Evolutionary conservation across 1,140 invertebrate species (phyloP).

Genomic region (Bombus fervidus): DNA sequence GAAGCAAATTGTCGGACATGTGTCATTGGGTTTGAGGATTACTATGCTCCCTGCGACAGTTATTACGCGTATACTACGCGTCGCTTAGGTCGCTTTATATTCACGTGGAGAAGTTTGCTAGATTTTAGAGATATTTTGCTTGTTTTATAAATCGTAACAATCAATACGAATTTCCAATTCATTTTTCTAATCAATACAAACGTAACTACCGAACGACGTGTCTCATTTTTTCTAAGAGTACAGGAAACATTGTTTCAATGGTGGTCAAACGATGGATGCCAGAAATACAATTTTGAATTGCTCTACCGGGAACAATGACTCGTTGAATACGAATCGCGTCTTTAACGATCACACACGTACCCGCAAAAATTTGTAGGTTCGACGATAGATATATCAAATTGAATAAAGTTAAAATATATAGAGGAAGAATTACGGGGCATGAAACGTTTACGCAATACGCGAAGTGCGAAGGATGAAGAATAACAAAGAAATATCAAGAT

Average conservation of each 20-base stretch:
- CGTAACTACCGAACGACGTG: too few relatives aligned
- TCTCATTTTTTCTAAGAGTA: neutral
- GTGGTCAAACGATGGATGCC: neutral
- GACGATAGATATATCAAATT: neutral
- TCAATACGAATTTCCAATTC: too few relatives aligned
- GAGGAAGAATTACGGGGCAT: neutral
- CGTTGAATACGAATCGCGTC: neutral
- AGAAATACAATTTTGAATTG: neutral
- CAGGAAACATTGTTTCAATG: neutral
- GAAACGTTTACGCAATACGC: neutral
- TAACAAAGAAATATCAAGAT: constrained; percentile 16
- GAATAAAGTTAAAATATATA: neutral
- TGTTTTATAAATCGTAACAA: too few relatives aligned
- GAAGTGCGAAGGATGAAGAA: neutral
- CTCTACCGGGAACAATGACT: neutral
- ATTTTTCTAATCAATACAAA: too few relatives aligned
- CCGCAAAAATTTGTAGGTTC: too few relatives aligned
- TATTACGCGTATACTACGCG: too few relatives aligned
- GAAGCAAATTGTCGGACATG: neutral
- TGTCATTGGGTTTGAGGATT: neutral
- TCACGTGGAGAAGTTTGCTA: neutral
- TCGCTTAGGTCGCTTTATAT: neutral
- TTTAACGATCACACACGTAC: neutral
- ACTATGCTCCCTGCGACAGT: neutral
- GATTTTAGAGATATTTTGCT: neutral